Evolutionary conservation across 1,140 invertebrate genomes (phyloP), one percentile per base, ranked within the genome.

Genomic region (Dendroctonus ponderosae): DNA sequence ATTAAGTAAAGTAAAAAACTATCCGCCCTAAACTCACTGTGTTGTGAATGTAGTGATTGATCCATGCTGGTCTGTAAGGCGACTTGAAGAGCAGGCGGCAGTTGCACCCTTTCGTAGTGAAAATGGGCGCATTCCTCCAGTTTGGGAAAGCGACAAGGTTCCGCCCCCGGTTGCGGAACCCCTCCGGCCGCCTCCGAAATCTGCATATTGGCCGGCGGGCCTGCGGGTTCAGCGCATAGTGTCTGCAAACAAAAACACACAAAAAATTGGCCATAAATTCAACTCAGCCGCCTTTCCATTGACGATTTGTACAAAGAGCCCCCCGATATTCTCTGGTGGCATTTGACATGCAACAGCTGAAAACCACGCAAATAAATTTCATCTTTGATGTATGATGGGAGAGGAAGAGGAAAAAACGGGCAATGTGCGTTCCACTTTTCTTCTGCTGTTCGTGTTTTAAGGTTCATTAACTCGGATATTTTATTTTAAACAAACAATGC

Each of bases 91-190:
- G 66, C 86, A 84, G 9, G 86, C 67, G n/a, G 87, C 68, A 98
- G 83, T 71, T 94, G 91, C 1, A 97, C 94, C 70, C 91, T 85
- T 74, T 97, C 96, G 79, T 98, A 98, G 79, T 98, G 96, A 80
- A 98, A 98, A 79, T 98, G 96, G n/a, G 95, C 95, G 81, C 95
- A 98, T 79, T 98, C 94, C 78, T 97, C 93, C 65, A 98, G 83
- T 78, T 95, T 96, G 6, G 95, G 95, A 82, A 97, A 98, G 6
- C 86, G 81, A 63, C 83, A 84, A 26, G 75, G 73, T 60, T 76
- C 75, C 4, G 78, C 71, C 0, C 78, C 76, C 12, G 70, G 67
- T 43, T 69, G 72, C 41, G 73, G 74, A 6, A 57, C 67, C 15
- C 74, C 74, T 12, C 71, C 73, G 12, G 72, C 74, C 56, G 75